A percentile compares a stretch with the other conserved stretches of the same genome.
Conservation (phyloP, 2,113 vertebrate genomes). For the Tachysurus vachellii region DNA sequence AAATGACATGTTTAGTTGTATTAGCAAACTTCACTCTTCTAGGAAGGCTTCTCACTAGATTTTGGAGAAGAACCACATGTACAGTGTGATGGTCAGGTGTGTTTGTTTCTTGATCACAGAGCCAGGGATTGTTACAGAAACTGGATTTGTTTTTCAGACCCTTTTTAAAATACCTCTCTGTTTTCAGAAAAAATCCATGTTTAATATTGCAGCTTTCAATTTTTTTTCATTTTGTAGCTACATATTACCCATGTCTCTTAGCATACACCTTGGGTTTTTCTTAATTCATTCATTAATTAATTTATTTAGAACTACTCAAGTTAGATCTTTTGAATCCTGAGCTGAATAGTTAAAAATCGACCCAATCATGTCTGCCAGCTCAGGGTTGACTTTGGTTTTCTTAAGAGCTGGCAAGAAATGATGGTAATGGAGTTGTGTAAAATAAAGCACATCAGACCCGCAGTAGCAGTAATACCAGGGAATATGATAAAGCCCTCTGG, state of each 20-base stretch:
- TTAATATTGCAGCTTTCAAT: background rate
- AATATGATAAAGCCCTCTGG: background rate
- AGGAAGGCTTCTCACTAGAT: background rate
- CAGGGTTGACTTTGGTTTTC: background rate
- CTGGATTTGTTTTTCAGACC: background rate
- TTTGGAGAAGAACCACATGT: background rate
- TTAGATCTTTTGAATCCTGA: conserved; percentile 24
- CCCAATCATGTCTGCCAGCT: background rate
- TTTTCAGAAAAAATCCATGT: background rate
- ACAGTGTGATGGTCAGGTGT: background rate
- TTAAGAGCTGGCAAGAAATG: conserved; percentile 15
- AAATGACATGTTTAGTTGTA: background rate
- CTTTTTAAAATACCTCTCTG: background rate
- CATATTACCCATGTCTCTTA: background rate
- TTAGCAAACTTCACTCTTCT: background rate
- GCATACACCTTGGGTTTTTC: background rate
- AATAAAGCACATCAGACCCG: conserved; percentile 1
- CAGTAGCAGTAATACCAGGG: background rate
- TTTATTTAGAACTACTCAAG: background rate
- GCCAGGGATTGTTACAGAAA: background rate
- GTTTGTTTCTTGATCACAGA: background rate
- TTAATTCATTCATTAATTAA: too few relatives aligned
- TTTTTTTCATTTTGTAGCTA: background rate
- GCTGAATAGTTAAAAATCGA: conserved; percentile 15
- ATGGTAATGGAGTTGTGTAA: conserved; percentile 19